phyloP scores from a whole-genome alignment of 92 coral and sea anemone genomes.

The Zoanthus sociatus region DNA sequence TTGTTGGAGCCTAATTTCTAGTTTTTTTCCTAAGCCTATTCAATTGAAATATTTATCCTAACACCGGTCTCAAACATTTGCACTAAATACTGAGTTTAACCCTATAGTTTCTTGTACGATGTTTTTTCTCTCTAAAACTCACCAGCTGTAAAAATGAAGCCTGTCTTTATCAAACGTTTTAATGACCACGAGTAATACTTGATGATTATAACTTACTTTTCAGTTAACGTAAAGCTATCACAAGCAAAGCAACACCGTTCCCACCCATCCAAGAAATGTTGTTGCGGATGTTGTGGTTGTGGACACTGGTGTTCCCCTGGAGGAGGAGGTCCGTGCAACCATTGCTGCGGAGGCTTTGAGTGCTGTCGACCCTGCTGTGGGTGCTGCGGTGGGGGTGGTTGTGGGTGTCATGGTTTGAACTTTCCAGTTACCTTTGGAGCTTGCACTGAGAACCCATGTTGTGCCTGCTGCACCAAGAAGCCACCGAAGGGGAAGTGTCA shows the following conservation, averaged over 20 bases:
- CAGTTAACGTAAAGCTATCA: constrained; percentile 22
- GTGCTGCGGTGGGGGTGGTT: constrained; percentile 79
- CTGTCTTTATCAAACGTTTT: not conserved
- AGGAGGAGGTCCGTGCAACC: constrained; percentile 83
- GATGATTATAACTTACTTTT: not conserved
- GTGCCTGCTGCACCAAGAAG: constrained; percentile 87
- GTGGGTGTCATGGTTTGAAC: constrained; percentile 80
- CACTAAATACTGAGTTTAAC: too few species aligned
- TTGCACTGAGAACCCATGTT: constrained; percentile 87
- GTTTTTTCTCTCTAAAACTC: too few species aligned
- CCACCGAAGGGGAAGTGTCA: constrained; percentile 88
- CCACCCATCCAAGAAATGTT: constrained; percentile 39
- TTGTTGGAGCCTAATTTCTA: too few species aligned
- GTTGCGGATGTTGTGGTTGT: constrained; percentile 73
- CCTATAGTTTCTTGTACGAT: too few species aligned
- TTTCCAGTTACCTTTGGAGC: constrained; percentile 92
- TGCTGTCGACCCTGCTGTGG: constrained; percentile 87
- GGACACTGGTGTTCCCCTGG: constrained; percentile 48
- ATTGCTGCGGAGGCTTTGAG: constrained; percentile 94
- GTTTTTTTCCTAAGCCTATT: too few species aligned
- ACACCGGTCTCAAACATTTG: too few species aligned
- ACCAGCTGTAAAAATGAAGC: not conserved
- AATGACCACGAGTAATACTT: not conserved
- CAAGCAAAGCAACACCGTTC: not conserved
- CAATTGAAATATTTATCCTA: too few species aligned